phyloP scores from a whole-genome alignment of 2,113 vertebrate species.

The Zosterops pallidus region DNA sequence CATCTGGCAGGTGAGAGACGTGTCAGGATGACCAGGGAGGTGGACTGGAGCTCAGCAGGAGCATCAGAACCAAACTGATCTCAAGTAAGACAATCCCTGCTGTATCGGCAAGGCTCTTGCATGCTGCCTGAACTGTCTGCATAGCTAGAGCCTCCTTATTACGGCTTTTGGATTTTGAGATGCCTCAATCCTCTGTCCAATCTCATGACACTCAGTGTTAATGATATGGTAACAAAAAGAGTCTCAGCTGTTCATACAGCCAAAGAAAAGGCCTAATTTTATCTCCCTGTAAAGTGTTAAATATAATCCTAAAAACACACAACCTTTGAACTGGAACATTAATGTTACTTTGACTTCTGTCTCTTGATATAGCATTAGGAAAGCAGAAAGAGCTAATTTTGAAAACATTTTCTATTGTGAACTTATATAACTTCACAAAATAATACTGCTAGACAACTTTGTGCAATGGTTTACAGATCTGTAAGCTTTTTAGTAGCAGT shows the following conservation, averaged over 20 bases:
- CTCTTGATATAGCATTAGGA: background rate
- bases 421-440: background rate
- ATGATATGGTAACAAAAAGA: background rate
- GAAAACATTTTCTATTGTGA: background rate
- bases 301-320: background rate
- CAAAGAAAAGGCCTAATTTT: background rate
- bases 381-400: background rate
- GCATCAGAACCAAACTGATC: background rate
- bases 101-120: background rate
- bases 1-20: background rate
- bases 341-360: background rate
- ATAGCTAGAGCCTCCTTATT: background rate
- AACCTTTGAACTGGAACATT: background rate
- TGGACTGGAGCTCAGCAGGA: background rate
- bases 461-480: background rate
- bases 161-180: background rate
- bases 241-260: background rate
- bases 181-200: background rate
- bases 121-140: background rate
- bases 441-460: constrained; percentile 5
- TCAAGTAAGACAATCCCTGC: accelerated
- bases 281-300: background rate
- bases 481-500: background rate
- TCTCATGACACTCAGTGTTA: background rate
- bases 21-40: background rate